Evolutionary conservation across 2,888 invertebrate species (phyloP).

Genomic region (Cartodere bifasciata): DNA sequence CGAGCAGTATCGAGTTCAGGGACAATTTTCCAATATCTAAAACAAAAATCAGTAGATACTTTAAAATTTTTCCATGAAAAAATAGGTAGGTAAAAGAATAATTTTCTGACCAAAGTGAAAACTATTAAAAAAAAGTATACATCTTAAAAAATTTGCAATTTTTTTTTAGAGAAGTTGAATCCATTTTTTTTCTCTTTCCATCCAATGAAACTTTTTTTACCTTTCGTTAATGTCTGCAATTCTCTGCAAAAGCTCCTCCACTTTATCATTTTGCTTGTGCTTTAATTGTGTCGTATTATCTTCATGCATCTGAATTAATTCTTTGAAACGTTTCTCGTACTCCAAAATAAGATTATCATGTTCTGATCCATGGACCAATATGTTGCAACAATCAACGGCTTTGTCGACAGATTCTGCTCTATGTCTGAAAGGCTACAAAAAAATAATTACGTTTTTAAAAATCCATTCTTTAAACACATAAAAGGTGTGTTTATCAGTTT

Average conservation of each 20-base stretch:
- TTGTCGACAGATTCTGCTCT: slow-evolving; percentile 25
- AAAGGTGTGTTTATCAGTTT: no score
- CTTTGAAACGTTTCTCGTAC: slow-evolving; percentile 65
- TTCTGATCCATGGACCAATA: slow-evolving; percentile 49
- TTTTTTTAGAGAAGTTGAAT: no score
- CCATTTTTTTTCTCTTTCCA: no score
- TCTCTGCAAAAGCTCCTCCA: slow-evolving; percentile 59
- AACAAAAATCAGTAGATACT: slow-evolving; percentile 3
- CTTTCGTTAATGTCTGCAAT: slow-evolving; percentile 62
- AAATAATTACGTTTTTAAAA: no score
- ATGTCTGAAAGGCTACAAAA: no score
- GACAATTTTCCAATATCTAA: slow-evolving; percentile 60
- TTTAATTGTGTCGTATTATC: slow-evolving; percentile 64
- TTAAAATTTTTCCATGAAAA: no score
- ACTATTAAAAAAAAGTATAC: slow-evolving; percentile 1
- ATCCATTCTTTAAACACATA: no score
- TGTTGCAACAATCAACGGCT: slow-evolving; percentile 18
- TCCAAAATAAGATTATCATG: slow-evolving; percentile 54
- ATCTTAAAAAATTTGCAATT: not conserved
- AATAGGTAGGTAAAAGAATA: no score
- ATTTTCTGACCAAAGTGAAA: not conserved
- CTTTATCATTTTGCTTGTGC: slow-evolving; percentile 66
- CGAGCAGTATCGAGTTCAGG: slow-evolving; percentile 63
- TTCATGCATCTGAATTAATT: slow-evolving; percentile 50
- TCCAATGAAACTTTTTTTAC: slow-evolving; percentile 29